Percentiles rank a stretch among this genome's conserved stretches.
phyloP scores from a whole-genome alignment of 2,888 invertebrate species.

The Microctonus hyperodae region DNA sequence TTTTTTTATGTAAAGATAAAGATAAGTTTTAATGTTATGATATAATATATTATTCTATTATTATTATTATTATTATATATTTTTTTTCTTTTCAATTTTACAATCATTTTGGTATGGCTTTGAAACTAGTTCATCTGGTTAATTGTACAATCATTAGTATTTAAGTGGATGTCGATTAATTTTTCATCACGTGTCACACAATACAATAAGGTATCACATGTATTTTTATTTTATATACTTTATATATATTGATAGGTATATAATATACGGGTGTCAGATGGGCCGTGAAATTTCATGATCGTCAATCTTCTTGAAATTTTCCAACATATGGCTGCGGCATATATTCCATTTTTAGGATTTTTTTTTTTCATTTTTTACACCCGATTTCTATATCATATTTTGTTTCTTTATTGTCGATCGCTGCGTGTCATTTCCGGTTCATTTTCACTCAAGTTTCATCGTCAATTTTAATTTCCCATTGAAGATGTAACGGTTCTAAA shows the following conservation, averaged over 20 bases:
- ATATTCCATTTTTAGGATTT: conserved; percentile 7
- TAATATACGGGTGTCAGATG: conserved; percentile 53
- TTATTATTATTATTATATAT: not conserved
- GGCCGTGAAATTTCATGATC: conserved; percentile 56
- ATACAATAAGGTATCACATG: not conserved
- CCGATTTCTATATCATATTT: conserved; percentile 19
- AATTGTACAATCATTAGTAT: not conserved
- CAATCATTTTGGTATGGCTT: not conserved
- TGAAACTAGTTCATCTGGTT: not conserved
- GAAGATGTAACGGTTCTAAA: not conserved
- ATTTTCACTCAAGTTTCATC: not conserved
- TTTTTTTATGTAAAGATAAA: not conserved
- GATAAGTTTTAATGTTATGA: no score
- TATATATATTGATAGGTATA: no score
- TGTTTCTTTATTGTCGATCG: conserved; percentile 8
- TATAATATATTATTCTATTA: no score
- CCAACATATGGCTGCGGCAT: conserved; percentile 31
- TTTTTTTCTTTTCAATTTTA: not conserved
- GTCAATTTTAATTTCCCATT: not conserved
- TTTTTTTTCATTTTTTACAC: not conserved
- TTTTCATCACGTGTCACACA: conserved; percentile 8
- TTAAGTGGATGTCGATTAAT: conserved; percentile 19
- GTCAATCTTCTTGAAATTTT: conserved; percentile 53
- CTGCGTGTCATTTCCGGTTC: conserved; percentile 2
- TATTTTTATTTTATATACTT: not conserved